These are phyloP conservation scores for Hestina assimilis DNA, from an alignment of 1,140 invertebrate genomes.

Conservation along the genomic window DNA sequence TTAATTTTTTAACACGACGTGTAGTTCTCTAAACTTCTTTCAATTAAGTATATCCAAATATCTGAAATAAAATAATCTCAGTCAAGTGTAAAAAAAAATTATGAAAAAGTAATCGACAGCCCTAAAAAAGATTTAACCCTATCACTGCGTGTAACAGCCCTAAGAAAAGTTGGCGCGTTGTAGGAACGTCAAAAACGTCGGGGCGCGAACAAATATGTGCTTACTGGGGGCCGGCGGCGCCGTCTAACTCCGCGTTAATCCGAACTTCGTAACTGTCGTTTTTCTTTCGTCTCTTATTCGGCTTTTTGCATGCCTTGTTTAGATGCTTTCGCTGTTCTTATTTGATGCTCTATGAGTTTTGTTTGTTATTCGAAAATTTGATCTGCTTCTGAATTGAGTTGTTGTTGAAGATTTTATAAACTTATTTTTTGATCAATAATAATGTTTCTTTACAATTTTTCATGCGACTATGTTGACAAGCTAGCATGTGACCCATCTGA, in stretches of 20 bases:
- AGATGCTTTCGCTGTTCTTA: constrained; percentile 2
- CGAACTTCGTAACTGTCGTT: constrained; percentile 8
- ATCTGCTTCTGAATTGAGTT: not conserved
- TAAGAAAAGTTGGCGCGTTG: constrained; percentile 66
- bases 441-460: no score
- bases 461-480: no score
- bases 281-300: constrained; percentile 11
- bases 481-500: no score
- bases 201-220: constrained; percentile 71
- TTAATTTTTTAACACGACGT: no score
- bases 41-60: no score
- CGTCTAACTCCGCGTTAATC: constrained; percentile 27
- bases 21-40: no score
- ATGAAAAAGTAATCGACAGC: not conserved
- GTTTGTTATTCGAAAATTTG: not conserved
- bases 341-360: not conserved
- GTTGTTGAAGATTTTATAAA: not conserved
- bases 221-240: constrained; percentile 42
- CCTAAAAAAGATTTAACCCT: constrained; percentile 12
- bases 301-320: constrained; percentile 19
- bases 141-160: constrained; percentile 40
- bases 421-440: no score
- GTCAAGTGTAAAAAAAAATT: not conserved
- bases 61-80: no score
- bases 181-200: constrained; percentile 64